Percentiles rank a stretch among this genome's conserved stretches.
Conservation (phyloP, 1,140 invertebrate species). For the Heliconius melpomene region DNA sequence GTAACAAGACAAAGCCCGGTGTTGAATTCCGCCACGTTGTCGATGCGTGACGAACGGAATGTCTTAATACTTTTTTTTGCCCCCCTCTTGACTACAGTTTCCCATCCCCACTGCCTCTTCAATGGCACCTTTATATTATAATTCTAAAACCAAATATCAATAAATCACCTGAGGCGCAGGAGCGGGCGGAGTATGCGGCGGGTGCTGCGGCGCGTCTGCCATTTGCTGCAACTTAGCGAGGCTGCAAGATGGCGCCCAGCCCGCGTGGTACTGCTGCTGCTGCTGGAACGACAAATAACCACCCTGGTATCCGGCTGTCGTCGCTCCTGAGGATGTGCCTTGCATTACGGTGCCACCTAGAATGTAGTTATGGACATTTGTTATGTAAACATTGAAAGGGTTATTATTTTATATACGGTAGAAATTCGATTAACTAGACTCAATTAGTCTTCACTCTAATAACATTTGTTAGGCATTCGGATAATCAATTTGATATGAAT, state of each 20-base stretch:
- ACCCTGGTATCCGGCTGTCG: constrained; percentile 63
- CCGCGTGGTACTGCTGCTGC: constrained; percentile 71
- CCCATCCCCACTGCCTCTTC: too few species aligned
- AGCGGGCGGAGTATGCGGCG: constrained; percentile 58
- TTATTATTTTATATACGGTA: too few species aligned
- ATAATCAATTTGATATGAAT: too few species aligned
- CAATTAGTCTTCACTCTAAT: too few species aligned
- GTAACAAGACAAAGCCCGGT: too few species aligned
- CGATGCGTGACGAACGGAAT: too few species aligned
- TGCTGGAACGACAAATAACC: constrained; percentile 72
- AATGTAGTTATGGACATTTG: neutral
- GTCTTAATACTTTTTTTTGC: too few species aligned
- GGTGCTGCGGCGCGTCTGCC: constrained; percentile 73
- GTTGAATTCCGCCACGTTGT: too few species aligned
- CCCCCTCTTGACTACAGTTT: too few species aligned
- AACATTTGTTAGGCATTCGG: too few species aligned
- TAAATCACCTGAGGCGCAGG: constrained; percentile 38
- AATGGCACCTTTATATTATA: constrained; percentile 50
- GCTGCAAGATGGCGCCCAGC: constrained; percentile 74
- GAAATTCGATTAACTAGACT: too few species aligned
- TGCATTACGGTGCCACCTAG: constrained; percentile 55
- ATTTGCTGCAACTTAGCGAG: constrained; percentile 80
- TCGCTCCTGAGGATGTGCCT: constrained; percentile 36
- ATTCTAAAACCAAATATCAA: neutral
- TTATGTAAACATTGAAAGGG: too few species aligned